Evolutionary conservation across 1,140 invertebrate species (phyloP), one percentile per base, ranked within the genome.

Genomic region (Stenopsyche tienmushanensis): DNA sequence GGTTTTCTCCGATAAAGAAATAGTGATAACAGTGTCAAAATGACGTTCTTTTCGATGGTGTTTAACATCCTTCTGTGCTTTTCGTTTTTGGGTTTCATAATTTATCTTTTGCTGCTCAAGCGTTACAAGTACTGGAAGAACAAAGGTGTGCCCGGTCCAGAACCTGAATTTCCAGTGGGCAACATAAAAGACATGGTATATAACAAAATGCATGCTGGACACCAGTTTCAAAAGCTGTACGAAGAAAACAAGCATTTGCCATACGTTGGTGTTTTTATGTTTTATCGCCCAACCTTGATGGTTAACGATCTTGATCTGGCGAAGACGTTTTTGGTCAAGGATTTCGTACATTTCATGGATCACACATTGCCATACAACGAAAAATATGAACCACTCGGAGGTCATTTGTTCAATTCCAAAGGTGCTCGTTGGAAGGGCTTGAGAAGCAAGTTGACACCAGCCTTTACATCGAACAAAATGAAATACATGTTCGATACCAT

Each of bases 381-480:
- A 10, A 72, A 79, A 39, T 73, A 73, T 13, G 78, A 85, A 72
- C 82, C 81, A 0, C 65, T 84, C 0, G 76, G 79, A 9, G 72
- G 70, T 0, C 76, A 77, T 10, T 39, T 83, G 2, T 78, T 83
- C 24, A 73, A 73, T 29, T 72, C 80, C 0, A 76, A 80, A 44
- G 78, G 76, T 0, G 74, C 77, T 63, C 76, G 73, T 7, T 87
- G 85, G 85, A 80, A 80, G 52, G 71, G 78, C 20, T 71, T 86
- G 2, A 74, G 85, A 23, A 74, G 69, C 18, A 80, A 80, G 26
- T 72, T 86, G 1, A 80, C 82, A 0, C 82, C 83, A 1, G 73
- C 84, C 0, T 86, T 87, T 66, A 83, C 83, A 0, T 80, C 83
- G 1, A 80, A 78, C 0, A 85, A 85, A 72, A 76, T 87, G 66